Conservation (phyloP, 2,797 vertebrate genomes). For the Clarias fuscus region DNA sequence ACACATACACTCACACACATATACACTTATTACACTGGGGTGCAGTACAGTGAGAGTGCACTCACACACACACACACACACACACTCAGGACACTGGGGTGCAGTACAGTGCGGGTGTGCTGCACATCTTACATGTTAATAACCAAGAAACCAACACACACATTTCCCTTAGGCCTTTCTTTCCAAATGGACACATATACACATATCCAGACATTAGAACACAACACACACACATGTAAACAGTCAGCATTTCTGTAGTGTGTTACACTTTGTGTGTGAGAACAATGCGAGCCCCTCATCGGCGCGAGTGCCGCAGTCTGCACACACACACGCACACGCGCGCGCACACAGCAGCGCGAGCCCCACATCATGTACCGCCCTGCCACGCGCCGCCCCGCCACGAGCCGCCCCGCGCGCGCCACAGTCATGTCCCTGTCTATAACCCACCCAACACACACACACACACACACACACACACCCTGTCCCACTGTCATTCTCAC, state of each 20-base stretch:
- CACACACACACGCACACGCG: slow-evolving; percentile 10
- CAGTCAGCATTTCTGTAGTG: slow-evolving; percentile 30
- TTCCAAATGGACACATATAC: not conserved
- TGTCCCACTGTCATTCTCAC: slow-evolving; percentile 29
- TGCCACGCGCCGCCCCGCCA: slow-evolving; percentile 24
- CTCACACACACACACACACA: slow-evolving; percentile 26
- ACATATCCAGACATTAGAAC: not conserved
- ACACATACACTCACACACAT: slow-evolving; percentile 27
- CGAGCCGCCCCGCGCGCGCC: slow-evolving; percentile 12
- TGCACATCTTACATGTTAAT: slow-evolving; percentile 57
- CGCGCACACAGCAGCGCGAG: slow-evolving; percentile 27
- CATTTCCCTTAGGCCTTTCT: not conserved
- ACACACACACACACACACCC: not conserved
- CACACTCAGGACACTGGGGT: slow-evolving; percentile 28
- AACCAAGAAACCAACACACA: slow-evolving; percentile 31
- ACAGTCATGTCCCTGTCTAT: not conserved
- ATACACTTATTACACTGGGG: not conserved
- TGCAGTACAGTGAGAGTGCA: not conserved
- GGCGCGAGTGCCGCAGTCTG: slow-evolving; percentile 70
- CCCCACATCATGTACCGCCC: slow-evolving; percentile 35
- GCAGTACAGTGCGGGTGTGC: slow-evolving; percentile 45
- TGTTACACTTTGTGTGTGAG: slow-evolving; percentile 5
- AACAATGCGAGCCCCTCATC: slow-evolving; percentile 44
- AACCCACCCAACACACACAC: not conserved
- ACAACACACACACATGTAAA: slow-evolving; percentile 3